A percentile compares a stretch with the other conserved stretches of the same genome.
Conservation (phyloP, 2,797 vertebrate species). For the Borostomias antarcticus region DNA sequence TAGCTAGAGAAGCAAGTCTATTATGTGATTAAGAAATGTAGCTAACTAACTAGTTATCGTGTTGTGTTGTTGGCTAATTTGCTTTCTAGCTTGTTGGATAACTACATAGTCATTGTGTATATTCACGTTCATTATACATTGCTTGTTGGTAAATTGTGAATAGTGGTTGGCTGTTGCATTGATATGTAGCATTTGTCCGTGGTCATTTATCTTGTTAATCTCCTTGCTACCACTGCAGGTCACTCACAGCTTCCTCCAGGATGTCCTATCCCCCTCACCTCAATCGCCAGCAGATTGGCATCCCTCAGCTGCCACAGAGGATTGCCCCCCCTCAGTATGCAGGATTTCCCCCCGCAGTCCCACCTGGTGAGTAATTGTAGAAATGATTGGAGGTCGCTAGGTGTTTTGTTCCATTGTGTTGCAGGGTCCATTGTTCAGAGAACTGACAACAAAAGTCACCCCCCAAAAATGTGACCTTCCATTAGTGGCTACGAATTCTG, state of each 20-base stretch:
- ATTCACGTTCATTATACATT: no score
- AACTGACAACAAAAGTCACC: no score
- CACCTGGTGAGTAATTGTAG: constrained; percentile 69
- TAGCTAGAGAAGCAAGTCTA: no score
- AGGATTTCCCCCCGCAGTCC: constrained; percentile 90
- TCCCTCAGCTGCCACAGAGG: constrained; percentile 86
- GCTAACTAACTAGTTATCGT: neutral
- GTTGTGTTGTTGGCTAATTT: neutral
- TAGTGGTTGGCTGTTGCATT: neutral
- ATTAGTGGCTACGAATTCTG: no score
- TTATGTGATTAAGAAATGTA: neutral
- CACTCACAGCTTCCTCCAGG: constrained; percentile 56
- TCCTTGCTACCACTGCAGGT: constrained; percentile 7
- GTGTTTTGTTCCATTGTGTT: no score
- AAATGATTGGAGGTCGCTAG: no score
- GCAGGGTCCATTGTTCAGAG: no score
- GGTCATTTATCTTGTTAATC: neutral
- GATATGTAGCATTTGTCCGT: neutral
- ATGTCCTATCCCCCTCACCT: constrained; percentile 98
- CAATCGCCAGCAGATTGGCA: constrained; percentile 89
- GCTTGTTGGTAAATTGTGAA: neutral
- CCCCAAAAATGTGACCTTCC: no score
- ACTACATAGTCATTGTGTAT: no score
- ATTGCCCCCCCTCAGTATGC: constrained; percentile 95
- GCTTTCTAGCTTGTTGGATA: no score